Conservation (phyloP, 2,888 invertebrate species). For the Tachina lurida region DNA sequence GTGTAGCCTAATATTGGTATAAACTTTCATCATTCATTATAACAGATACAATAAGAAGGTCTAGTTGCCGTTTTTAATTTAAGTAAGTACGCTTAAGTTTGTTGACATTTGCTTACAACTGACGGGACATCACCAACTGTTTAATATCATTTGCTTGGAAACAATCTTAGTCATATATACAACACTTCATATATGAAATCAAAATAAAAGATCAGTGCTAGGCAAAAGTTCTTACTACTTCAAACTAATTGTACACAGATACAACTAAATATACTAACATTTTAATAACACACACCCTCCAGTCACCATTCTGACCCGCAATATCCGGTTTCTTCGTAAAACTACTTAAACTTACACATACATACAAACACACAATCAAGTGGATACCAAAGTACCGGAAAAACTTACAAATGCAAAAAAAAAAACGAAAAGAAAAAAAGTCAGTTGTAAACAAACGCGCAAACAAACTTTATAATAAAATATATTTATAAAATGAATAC, state of each 20-base stretch:
- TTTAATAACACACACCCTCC: slow-evolving; percentile 49
- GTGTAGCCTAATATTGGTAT: too few species aligned
- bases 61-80: slow-evolving; percentile 17
- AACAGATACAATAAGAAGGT: not conserved
- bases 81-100: slow-evolving; percentile 33
- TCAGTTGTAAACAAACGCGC: slow-evolving; percentile 58
- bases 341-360: slow-evolving; percentile 35
- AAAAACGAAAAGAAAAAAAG: not conserved
- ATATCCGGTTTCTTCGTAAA: slow-evolving; percentile 72
- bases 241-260: slow-evolving; percentile 13
- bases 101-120: slow-evolving; percentile 27
- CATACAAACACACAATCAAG: not conserved
- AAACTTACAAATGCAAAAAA: slow-evolving; percentile 29
- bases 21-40: slow-evolving; percentile 18
- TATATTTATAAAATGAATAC: slow-evolving; percentile 14
- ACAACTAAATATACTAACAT: slow-evolving; percentile 35
- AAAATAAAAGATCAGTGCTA: slow-evolving; percentile 34
- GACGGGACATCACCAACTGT: slow-evolving; percentile 62
- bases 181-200: not conserved
- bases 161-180: slow-evolving; percentile 23
- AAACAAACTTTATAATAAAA: slow-evolving; percentile 49
- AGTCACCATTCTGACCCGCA: slow-evolving; percentile 69
- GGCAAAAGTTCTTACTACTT: slow-evolving; percentile 30
- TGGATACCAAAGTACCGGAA: slow-evolving; percentile 22
- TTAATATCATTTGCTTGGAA: slow-evolving; percentile 58